phyloP scores from a whole-genome alignment of 2,888 invertebrate genomes.

The Apomyelois bistriatella region DNA sequence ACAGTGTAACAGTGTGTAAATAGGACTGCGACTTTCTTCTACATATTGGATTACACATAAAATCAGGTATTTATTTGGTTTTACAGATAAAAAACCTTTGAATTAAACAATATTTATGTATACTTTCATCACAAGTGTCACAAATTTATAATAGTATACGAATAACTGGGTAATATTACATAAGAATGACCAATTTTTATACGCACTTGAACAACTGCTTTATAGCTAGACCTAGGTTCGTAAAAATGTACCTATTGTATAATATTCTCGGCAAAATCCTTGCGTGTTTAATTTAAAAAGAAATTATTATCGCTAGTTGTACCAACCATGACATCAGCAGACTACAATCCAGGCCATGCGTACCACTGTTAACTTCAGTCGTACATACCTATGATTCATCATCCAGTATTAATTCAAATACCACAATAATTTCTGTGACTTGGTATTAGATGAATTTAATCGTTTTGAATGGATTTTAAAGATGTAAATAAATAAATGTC shows the following conservation, averaged over 20 bases:
- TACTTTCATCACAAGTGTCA: constrained; percentile 21
- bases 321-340: constrained; percentile 71
- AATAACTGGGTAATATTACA: constrained; percentile 55
- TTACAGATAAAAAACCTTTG: constrained; percentile 56
- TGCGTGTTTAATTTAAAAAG: constrained; percentile 22
- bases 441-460: too few relatives aligned
- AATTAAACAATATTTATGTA: constrained; percentile 28
- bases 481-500: too few relatives aligned
- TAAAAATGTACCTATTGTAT: neutral
- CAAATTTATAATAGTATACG: constrained; percentile 18
- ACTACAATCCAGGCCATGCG: constrained; percentile 52
- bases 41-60: constrained; percentile 79
- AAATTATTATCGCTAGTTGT: constrained; percentile 36
- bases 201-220: constrained; percentile 25
- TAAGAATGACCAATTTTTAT: constrained; percentile 50
- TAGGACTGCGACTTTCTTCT: constrained; percentile 71
- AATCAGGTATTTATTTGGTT: constrained; percentile 69
- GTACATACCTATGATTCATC: constrained; percentile 69
- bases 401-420: constrained; percentile 24
- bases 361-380: constrained; percentile 55
- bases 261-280: neutral
- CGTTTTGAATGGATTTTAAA: too few relatives aligned
- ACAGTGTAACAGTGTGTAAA: constrained; percentile 73
- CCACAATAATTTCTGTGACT: neutral
- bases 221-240: constrained; percentile 14